Percentiles rank a stretch among this genome's conserved stretches.
phyloP scores from a whole-genome alignment of 2,113 vertebrate species.

The Pipra filicauda region DNA sequence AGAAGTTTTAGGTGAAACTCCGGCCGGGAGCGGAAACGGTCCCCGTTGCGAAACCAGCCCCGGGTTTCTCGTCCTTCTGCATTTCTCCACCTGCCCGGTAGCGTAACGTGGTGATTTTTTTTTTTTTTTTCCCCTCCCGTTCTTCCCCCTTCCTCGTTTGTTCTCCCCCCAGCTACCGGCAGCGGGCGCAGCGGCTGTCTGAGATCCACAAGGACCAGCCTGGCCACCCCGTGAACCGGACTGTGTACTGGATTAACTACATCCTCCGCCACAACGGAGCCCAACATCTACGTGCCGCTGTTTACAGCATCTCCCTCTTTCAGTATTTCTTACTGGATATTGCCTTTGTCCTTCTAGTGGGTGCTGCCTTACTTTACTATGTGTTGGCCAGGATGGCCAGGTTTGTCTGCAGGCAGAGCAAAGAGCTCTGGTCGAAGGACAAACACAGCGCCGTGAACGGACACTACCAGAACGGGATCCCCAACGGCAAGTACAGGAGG shows the following conservation, averaged over 20 bases:
- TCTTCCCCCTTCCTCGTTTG: neutral
- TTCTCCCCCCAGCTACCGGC: conserved; percentile 80
- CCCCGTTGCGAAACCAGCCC: neutral
- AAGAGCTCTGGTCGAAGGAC: conserved; percentile 52
- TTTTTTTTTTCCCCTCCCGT: neutral
- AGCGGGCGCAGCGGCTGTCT: conserved; percentile 84
- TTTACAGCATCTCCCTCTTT: conserved; percentile 86
- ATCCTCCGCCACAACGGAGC: conserved; percentile 92
- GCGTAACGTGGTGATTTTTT: neutral
- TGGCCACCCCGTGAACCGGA: conserved; percentile 89
- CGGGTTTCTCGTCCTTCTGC: accelerated
- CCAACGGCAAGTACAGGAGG: conserved; percentile 91
- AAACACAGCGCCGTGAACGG: conserved; percentile 82
- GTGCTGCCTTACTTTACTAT: conserved; percentile 72
- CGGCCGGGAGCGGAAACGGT: accelerated
- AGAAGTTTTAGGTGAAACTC: neutral
- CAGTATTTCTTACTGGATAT: conserved; percentile 96
- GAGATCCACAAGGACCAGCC: conserved; percentile 97
- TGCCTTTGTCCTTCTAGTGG: conserved; percentile 73
- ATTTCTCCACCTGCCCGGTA: neutral
- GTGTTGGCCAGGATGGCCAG: conserved; percentile 74
- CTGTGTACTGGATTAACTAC: conserved; percentile 95
- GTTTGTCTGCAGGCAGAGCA: conserved; percentile 70
- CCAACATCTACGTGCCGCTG: conserved; percentile 88
- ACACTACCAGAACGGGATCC: conserved; percentile 90